phyloP scores from a whole-genome alignment of 2,888 invertebrate genomes.

The Tetragonisca angustula region DNA sequence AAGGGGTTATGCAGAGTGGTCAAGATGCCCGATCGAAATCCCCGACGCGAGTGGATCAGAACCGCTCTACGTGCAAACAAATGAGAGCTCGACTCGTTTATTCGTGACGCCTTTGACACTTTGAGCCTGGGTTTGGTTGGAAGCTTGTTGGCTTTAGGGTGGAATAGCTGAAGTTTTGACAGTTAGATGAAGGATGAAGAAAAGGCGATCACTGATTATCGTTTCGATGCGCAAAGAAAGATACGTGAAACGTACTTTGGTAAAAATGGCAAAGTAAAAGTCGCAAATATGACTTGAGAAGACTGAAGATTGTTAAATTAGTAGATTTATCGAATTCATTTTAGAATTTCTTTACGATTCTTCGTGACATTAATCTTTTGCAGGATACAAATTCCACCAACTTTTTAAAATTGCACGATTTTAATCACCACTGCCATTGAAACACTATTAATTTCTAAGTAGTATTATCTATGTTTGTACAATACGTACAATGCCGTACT shows the following conservation, averaged over 20 bases:
- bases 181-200: not conserved
- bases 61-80: slow-evolving; percentile 43
- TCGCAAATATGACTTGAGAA: not conserved
- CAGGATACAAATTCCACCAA: not conserved
- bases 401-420: not conserved
- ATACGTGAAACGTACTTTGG: not conserved
- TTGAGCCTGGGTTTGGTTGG: slow-evolving; percentile 11
- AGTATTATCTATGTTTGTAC: not conserved
- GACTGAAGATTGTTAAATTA: not conserved
- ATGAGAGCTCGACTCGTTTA: slow-evolving; percentile 3
- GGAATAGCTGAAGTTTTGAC: not conserved
- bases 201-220: not conserved
- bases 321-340: not conserved
- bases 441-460: too few relatives aligned
- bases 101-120: not conserved
- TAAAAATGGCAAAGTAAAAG: too few relatives aligned
- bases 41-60: slow-evolving; percentile 54
- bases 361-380: not conserved
- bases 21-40: slow-evolving; percentile 59
- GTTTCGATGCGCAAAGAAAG: not conserved
- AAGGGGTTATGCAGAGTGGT: slow-evolving; percentile 57
- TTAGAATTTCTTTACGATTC: not conserved
- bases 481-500: not conserved
- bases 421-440: not conserved
- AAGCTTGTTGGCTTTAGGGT: not conserved